Percentiles rank a stretch among this genome's conserved stretches.
These are phyloP conservation scores for Peribatodes rhomboidaria DNA, from an alignment of 2,888 invertebrate genomes.

Conservation along the genomic window DNA sequence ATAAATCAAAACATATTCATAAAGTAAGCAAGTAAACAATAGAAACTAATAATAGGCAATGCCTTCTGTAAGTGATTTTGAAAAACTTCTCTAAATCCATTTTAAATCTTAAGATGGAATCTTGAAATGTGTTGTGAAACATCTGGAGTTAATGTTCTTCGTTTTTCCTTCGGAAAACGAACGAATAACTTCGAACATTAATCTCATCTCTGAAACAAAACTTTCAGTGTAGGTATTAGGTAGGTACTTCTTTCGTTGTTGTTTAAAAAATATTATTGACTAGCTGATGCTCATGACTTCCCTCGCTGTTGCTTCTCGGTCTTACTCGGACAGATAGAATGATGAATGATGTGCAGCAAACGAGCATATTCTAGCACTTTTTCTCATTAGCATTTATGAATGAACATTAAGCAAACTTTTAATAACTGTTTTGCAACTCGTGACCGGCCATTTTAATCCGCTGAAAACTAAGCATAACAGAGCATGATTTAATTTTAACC, in stretches of 20 bases:
- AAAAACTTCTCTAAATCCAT: background rate
- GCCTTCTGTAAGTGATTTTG: no score
- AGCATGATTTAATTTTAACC: slow-evolving; percentile 15
- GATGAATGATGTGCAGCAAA: no score
- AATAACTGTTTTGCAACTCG: background rate
- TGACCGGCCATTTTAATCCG: background rate
- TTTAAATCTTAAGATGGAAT: background rate
- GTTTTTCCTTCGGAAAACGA: background rate
- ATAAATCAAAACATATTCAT: no score
- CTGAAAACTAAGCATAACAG: background rate
- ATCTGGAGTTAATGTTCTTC: slow-evolving; percentile 6
- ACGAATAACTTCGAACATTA: slow-evolving; percentile 15
- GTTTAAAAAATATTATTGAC: background rate
- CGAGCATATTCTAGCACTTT: background rate
- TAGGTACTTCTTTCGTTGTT: background rate
- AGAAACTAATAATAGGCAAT: no score
- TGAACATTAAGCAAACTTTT: no score
- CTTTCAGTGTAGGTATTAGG: background rate
- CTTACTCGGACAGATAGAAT: no score
- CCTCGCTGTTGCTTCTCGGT: no score
- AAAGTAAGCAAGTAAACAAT: no score
- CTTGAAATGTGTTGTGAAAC: background rate
- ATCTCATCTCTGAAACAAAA: slow-evolving; percentile 11
- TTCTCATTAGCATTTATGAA: no score
- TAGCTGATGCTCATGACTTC: no score